Evolutionary conservation across 2,113 vertebrate species (phyloP), one percentile per base, ranked within the genome.

Genomic region (Phaetusa simplex): DNA sequence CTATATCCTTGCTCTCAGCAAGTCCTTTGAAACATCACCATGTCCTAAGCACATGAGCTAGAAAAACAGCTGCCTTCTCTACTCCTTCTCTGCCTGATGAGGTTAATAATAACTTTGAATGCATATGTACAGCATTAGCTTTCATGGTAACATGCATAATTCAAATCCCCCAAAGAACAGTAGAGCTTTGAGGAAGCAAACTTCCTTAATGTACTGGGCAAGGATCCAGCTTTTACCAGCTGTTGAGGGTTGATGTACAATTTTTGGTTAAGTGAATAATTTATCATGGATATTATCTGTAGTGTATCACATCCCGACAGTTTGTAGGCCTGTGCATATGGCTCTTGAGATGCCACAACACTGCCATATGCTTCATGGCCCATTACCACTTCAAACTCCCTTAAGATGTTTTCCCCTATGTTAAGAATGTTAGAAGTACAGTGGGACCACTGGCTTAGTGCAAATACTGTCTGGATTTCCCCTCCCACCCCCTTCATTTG

Each of bases 221-320:
- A 95, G 80, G 81, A 96, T 97, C 97, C 96, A 98, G 94, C 93
- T 97, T 96, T 96, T 95, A 98, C 96, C 97, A 97, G 98, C 97
- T 97, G 97, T 97, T 95, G 93, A 90, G 96, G 97, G 97, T 97
- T 98, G 96, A 97, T 96, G 95, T 97, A 95, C 96, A 93, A 97
- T 98, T 98, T 98, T 97, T 97, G 98, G 97, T 97, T 98, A 98
- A 98, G 97, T 98, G 98, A 98, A 97, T 98, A 97, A 98, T 97
- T 98, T 97, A 98, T 97, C 95, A 97, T 82, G 96, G 96, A 97
- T 98, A 95, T 97, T 97, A 98, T 97, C 96, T 97, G 93, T 92
- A 88, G 96, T 95, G 97, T 97, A 96, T 97, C 97, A 95, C 96
- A 97, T 97, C 96, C 95, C 61, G 26, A 93, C 95, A 94, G 96